These are phyloP conservation scores for Drosophila kurseongensis DNA, from an alignment of 1,140 invertebrate species.

Conservation along the genomic window DNA sequence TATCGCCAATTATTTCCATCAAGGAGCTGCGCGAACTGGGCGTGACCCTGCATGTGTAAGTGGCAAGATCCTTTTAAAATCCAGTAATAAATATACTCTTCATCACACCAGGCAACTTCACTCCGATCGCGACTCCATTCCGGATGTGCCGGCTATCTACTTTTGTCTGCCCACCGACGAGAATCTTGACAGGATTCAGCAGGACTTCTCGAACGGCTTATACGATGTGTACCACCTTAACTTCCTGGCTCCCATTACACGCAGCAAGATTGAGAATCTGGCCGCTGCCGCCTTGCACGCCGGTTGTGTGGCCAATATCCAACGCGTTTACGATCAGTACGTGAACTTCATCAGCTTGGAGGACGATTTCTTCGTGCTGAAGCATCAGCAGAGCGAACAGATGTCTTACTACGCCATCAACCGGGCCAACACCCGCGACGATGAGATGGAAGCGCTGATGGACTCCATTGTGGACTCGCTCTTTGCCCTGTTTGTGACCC, in stretches of 20 bases:
- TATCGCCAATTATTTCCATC: slow-evolving; percentile 97
- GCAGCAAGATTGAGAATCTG: slow-evolving; percentile 97
- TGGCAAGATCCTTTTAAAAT: background rate
- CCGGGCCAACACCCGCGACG: slow-evolving; percentile 96
- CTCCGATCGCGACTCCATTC: slow-evolving; percentile 97
- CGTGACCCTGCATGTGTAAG: slow-evolving; percentile 98
- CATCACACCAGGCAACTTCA: slow-evolving; percentile 90
- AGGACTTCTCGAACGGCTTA: slow-evolving; percentile 95
- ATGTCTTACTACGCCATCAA: slow-evolving; percentile 98
- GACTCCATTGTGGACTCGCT: slow-evolving; percentile 97
- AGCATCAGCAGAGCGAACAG: slow-evolving; percentile 95
- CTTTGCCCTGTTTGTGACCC: slow-evolving; percentile 98
- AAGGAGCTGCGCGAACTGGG: slow-evolving; percentile 98
- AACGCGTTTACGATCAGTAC: slow-evolving; percentile 99
- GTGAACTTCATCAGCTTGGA: slow-evolving; percentile 99
- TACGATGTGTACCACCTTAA: slow-evolving; percentile 99
- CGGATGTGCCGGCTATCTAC: slow-evolving; percentile 99
- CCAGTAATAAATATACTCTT: background rate
- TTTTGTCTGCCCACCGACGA: slow-evolving; percentile 99
- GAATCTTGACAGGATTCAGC: slow-evolving; percentile 96
- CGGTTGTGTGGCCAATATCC: slow-evolving; percentile 94
- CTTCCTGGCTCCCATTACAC: slow-evolving; percentile 98
- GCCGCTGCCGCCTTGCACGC: slow-evolving; percentile 95
- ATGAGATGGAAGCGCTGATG: slow-evolving; percentile 97
- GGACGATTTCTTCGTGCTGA: slow-evolving; percentile 98